phyloP scores from a whole-genome alignment of 2,797 vertebrate genomes.

The Cossypha dichroa region DNA sequence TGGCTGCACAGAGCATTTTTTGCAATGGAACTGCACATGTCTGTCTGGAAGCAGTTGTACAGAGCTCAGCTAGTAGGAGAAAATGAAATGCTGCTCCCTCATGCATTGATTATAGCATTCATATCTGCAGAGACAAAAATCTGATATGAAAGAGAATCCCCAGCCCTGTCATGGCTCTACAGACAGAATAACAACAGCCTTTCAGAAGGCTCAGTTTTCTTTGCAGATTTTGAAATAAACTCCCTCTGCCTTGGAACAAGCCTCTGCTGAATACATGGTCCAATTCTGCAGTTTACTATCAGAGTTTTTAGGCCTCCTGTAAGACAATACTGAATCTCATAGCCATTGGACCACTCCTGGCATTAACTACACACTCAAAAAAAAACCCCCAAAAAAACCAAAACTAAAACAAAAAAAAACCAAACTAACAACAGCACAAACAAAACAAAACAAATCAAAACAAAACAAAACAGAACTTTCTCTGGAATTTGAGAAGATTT shows the following conservation, averaged over 20 bases:
- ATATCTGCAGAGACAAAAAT: conserved; percentile 19
- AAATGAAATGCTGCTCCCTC: conserved; percentile 21
- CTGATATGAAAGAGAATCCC: conserved; percentile 14
- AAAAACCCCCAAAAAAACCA: neutral
- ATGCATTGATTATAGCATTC: conserved; percentile 11
- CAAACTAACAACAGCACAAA: neutral
- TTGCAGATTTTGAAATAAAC: neutral
- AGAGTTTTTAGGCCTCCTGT: neutral
- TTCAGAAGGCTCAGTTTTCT: neutral
- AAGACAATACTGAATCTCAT: neutral
- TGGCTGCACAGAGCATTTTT: conserved; percentile 7
- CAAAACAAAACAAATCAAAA: neutral
- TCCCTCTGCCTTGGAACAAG: neutral
- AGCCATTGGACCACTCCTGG: neutral
- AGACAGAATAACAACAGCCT: neutral
- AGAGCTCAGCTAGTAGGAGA: neutral
- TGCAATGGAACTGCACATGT: neutral
- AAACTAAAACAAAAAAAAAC: no score
- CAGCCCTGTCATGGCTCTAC: neutral
- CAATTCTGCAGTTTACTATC: neutral
- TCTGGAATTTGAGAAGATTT: neutral
- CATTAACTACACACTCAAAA: neutral
- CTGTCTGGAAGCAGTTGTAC: neutral
- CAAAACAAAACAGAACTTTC: neutral
- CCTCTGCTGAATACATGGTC: neutral